Evolutionary conservation across 1,140 invertebrate species (phyloP).

Genomic region (Lerema accius): DNA sequence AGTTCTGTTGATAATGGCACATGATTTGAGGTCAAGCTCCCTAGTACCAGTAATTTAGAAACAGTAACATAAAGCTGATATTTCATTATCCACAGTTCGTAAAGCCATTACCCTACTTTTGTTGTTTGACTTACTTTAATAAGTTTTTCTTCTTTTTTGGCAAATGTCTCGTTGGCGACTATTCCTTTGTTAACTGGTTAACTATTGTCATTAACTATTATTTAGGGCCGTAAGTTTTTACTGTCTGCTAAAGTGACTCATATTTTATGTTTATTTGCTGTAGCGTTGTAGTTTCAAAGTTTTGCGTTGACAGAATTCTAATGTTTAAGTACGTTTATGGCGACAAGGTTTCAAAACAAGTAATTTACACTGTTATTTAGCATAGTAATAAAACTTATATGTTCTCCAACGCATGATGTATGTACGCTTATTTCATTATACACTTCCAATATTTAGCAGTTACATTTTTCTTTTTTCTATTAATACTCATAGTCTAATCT

Average conservation of each 20-base stretch:
- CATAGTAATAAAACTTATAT: no score
- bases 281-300: not conserved
- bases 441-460: no score
- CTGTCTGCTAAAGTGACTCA: not conserved
- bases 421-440: no score
- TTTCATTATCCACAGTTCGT: conserved; percentile 31
- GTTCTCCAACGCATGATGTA: no score
- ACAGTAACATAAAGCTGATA: conserved; percentile 21
- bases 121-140: conserved; percentile 29
- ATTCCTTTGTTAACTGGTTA: conserved; percentile 17
- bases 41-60: conserved; percentile 19
- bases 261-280: not conserved
- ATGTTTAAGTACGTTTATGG: conserved; percentile 7
- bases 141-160: conserved; percentile 17
- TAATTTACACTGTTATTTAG: no score
- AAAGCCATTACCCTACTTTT: conserved; percentile 25
- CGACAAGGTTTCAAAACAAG: not conserved
- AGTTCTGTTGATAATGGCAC: conserved; percentile 1
- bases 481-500: no score
- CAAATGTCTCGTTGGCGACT: conserved; percentile 24
- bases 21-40: conserved; percentile 9
- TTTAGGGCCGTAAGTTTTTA: conserved; percentile 4
- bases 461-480: no score
- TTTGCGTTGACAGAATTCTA: not conserved
- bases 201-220: conserved; percentile 5